These are phyloP conservation scores for Baryphthengus martii DNA, from an alignment of 2,113 vertebrate genomes.

Conservation along the genomic window DNA sequence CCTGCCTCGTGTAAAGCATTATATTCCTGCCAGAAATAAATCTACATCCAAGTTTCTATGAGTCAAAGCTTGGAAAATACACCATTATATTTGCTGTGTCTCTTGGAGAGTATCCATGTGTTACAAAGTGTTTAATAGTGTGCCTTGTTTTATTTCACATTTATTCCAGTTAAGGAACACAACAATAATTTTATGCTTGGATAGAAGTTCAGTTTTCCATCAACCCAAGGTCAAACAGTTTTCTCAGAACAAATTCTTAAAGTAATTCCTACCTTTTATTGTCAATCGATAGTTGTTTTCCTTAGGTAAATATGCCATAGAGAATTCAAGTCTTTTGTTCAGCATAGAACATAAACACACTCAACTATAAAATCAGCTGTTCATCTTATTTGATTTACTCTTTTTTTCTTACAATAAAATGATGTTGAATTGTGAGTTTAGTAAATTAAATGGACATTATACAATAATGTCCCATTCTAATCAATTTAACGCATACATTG, in stretches of 20 bases:
- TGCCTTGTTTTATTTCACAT: conserved; percentile 26
- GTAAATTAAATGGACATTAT: not conserved
- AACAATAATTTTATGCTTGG: not conserved
- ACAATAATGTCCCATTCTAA: not conserved
- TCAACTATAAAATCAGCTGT: not conserved
- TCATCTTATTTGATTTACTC: not conserved
- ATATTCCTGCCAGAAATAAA: conserved; percentile 24
- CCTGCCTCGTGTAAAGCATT: not conserved
- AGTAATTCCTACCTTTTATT: not conserved
- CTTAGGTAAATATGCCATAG: not conserved
- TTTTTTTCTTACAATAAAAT: not conserved
- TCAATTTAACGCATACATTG: not conserved
- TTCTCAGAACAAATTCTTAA: not conserved
- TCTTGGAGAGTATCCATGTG: conserved; percentile 31
- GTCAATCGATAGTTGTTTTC: not conserved
- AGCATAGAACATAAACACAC: not conserved
- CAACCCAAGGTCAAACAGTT: not conserved
- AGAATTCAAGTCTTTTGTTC: not conserved
- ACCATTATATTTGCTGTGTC: conserved; percentile 9
- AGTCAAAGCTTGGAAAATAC: conserved; percentile 38
- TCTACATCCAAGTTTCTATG: conserved; percentile 26
- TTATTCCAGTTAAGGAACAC: conserved; percentile 5
- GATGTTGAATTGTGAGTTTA: not conserved
- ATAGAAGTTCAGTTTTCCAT: not conserved
- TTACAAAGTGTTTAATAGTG: conserved; percentile 19